These are phyloP conservation scores for Coregonus sp. DNA, from an alignment of 2,797 vertebrate species.

Conservation along the genomic window DNA sequence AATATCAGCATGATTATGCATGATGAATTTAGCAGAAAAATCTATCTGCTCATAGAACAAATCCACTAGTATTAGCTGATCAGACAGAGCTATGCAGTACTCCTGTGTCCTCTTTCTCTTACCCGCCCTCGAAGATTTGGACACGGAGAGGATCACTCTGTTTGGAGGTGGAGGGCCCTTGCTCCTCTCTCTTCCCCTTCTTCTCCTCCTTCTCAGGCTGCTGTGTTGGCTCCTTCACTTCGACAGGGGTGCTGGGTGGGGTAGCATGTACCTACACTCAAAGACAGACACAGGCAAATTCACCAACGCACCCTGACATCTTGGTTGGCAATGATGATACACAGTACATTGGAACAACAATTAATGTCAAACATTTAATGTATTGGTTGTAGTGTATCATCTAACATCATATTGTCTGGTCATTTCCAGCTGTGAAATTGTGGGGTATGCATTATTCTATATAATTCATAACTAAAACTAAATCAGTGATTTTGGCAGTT, in stretches of 20 bases:
- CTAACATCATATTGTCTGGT: not conserved
- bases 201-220: constrained; percentile 54
- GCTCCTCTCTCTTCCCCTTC: constrained; percentile 19
- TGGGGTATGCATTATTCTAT: not conserved
- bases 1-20: not conserved
- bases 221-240: constrained; percentile 73
- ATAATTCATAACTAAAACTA: not conserved
- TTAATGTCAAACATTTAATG: not conserved
- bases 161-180: constrained; percentile 72
- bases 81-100: no score
- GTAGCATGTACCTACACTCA: constrained; percentile 83
- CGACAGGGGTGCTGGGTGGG: constrained; percentile 75
- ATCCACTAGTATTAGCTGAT: not conserved
- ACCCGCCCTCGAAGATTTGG: constrained; percentile 88
- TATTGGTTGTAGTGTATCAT: not conserved
- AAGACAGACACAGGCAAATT: constrained; percentile 71
- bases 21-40: not conserved
- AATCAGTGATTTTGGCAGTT: not conserved
- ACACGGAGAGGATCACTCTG: constrained; percentile 74
- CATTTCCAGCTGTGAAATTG: not conserved
- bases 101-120: constrained; percentile 52
- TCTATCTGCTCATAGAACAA: not conserved
- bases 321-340: constrained; percentile 45
- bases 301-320: constrained; percentile 59
- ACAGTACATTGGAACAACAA: constrained; percentile 3